A percentile compares a stretch with the other conserved stretches of the same genome.
Evolutionary conservation across 2,797 vertebrate genomes (phyloP).

Genomic region (Oryzias dopingdopingensis): DNA sequence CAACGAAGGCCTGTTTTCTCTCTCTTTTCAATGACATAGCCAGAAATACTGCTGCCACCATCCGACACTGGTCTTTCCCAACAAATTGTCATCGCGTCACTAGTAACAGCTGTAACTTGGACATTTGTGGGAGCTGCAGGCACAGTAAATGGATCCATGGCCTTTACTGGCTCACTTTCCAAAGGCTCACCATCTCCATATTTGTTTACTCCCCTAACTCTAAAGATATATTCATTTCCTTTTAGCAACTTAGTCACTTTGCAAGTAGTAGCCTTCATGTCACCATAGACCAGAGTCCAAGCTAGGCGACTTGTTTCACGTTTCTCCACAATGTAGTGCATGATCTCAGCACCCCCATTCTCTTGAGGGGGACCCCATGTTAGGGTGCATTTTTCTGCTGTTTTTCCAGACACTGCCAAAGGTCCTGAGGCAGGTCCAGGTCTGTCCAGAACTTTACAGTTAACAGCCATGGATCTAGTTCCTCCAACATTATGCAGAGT

Average conservation of each 20-base stretch:
- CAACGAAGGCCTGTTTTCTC: constrained; percentile 94
- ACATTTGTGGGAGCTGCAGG: constrained; percentile 89
- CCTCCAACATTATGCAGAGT: constrained; percentile 95
- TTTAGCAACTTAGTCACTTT: constrained; percentile 96
- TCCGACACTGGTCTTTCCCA: constrained; percentile 96
- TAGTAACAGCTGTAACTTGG: constrained; percentile 90
- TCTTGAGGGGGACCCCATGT: constrained; percentile 94
- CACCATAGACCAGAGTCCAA: constrained; percentile 93
- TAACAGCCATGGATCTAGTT: constrained; percentile 87
- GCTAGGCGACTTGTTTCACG: constrained; percentile 96
- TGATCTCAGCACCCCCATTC: constrained; percentile 93
- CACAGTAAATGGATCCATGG: constrained; percentile 91
- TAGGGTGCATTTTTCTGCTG: constrained; percentile 91
- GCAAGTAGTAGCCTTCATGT: constrained; percentile 93
- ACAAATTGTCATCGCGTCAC: constrained; percentile 95
- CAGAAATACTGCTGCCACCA: constrained; percentile 91
- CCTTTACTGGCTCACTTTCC: constrained; percentile 89
- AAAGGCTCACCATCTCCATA: constrained; percentile 92
- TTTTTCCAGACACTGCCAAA: constrained; percentile 86
- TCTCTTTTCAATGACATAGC: constrained; percentile 95
- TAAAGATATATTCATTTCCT: constrained; percentile 97
- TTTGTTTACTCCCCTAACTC: constrained; percentile 95
- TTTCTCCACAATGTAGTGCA: constrained; percentile 96
- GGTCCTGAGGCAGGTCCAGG: constrained; percentile 94
- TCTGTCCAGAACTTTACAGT: constrained; percentile 94